Base-by-base conservation (phyloP, 2,888 invertebrate species). In the Stegophylla sp. region DNA sequence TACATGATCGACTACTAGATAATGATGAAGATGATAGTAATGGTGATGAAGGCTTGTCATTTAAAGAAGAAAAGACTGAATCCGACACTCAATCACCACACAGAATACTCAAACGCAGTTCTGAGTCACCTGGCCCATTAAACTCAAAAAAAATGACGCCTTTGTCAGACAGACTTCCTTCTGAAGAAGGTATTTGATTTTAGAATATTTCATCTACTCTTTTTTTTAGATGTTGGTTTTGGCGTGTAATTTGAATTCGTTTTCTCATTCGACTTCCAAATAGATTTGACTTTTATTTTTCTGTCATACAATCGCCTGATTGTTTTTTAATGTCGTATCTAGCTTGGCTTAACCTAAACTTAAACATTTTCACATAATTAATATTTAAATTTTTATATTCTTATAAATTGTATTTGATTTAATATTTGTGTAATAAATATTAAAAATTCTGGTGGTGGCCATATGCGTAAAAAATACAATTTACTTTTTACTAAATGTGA, bases 1-100 rank as follows among this genome's bases (percentile, higher is more conserved):
- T 94, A 83, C 94, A 94, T 86, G 93, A 93, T 82, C 90, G 94
- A 84, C 92, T 94, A 84, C 88, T 94, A 88, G 84, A 90, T 88
- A 87, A 90, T 88, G 88, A 90, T 89, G 88, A 90, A 90, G 85
- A 90, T 89, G 79, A 89, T 89, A 83, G 87, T 87, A 85, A 61
- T 51, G 73, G 74, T 59, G 72, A 63, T 64, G 73, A 69, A 53
- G 72, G 64, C 23, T 73, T 76, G 48, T 82, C 82, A 20, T 72
- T 79, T 48, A 66, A 72, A 66, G 71, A 69, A 71, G 82, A 82
- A 72, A 76, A 82, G 76, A 76, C 69, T 69, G 75, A 69, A 76
- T 75, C 51, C 2, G 82, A 79, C 34, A 79, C 76, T 12, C 82
- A 59, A 66, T 75, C 56, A 17, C 79, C 75, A 17, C 79, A 56